A percentile compares a stretch with the other conserved stretches of the same genome.
These are phyloP conservation scores for Diarsia dahlii DNA, from an alignment of 2,888 invertebrate species.

Conservation along the genomic window DNA sequence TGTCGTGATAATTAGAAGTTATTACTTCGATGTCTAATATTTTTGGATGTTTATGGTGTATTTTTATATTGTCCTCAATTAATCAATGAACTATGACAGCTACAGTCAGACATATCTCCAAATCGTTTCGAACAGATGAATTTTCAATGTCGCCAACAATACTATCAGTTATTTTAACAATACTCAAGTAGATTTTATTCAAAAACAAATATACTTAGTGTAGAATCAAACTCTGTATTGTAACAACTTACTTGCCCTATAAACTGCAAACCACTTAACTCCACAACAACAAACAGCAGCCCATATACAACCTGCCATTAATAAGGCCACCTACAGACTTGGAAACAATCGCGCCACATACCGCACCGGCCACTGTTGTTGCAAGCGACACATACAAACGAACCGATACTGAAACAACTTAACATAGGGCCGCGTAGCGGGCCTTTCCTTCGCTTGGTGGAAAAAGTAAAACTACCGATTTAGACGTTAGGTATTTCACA, in stretches of 20 bases:
- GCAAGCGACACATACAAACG: conserved; percentile 42
- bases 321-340: conserved; percentile 42
- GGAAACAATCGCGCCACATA: conserved; percentile 44
- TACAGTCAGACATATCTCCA: not conserved
- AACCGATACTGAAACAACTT: conserved; percentile 44
- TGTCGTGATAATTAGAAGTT: conserved; percentile 6
- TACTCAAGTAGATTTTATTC: not conserved
- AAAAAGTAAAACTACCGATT: conserved; percentile 36
- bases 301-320: conserved; percentile 27
- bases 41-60: not conserved
- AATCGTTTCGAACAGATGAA: not conserved
- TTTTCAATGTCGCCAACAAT: not conserved
- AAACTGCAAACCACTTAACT: conserved; percentile 47
- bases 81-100: not conserved
- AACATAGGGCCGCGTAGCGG: conserved; percentile 29
- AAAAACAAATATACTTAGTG: not conserved
- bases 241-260: conserved; percentile 18
- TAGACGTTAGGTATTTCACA: not conserved
- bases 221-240: conserved; percentile 1
- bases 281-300: conserved; percentile 22
- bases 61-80: no score
- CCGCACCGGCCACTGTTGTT: conserved; percentile 14
- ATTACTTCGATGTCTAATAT: not conserved
- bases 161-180: not conserved
- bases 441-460: conserved; percentile 23